These are phyloP conservation scores for Pipistrellus pipistrellus DNA, from an alignment of 2,797 vertebrate species.

Conservation along the genomic window DNA sequence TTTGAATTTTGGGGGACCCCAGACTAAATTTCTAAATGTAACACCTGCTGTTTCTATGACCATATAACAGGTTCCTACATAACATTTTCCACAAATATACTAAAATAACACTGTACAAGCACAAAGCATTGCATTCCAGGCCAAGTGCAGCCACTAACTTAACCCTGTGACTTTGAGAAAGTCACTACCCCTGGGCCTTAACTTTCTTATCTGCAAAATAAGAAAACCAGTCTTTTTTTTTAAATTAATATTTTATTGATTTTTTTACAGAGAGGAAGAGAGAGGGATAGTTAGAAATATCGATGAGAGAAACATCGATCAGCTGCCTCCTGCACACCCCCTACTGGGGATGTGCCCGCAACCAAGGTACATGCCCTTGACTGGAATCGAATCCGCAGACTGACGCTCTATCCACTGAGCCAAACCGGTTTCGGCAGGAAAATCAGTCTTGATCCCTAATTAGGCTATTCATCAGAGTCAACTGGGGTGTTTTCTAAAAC, in stretches of 20 bases:
- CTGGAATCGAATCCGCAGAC: too few species aligned
- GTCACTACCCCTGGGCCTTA: background rate
- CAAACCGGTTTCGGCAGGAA: background rate
- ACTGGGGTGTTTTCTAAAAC: slow-evolving; percentile 35
- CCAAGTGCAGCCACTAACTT: slow-evolving; percentile 12
- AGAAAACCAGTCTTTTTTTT: slow-evolving; percentile 5
- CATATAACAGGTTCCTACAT: background rate
- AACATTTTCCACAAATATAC: slow-evolving; percentile 12
- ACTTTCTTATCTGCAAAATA: background rate
- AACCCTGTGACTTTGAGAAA: slow-evolving; percentile 42
- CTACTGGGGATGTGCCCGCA: too few species aligned
- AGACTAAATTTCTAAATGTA: slow-evolving; percentile 29
- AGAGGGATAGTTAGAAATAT: too few species aligned
- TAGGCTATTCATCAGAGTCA: slow-evolving; percentile 49
- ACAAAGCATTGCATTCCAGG: background rate
- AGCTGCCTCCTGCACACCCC: too few species aligned
- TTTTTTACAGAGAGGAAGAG: too few species aligned
- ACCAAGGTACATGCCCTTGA: too few species aligned
- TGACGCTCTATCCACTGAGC: too few species aligned
- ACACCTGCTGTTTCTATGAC: background rate
- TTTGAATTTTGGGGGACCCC: background rate
- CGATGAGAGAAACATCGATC: too few species aligned
- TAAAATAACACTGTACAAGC: background rate
- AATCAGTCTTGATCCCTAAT: slow-evolving; percentile 1
- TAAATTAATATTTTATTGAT: too few species aligned